Conservation (phyloP, 2,113 vertebrate genomes). For the Ellobius talpinus region DNA sequence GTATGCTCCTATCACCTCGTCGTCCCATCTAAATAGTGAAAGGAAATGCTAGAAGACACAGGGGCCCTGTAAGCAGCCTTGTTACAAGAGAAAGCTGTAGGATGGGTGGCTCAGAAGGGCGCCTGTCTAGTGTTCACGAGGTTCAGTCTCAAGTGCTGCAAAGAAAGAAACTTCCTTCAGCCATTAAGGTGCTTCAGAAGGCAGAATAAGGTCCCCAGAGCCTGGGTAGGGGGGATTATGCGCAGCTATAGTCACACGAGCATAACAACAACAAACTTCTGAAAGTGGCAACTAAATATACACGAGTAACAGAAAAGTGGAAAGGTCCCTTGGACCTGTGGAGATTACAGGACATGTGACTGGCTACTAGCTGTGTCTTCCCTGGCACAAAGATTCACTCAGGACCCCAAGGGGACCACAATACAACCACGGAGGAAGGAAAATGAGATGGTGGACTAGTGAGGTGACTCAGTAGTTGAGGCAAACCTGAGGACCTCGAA, state of each 20-base stretch:
- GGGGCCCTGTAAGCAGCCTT: not conserved
- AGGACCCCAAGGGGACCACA: too few species aligned
- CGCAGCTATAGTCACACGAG: not conserved
- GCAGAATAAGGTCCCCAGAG: not conserved
- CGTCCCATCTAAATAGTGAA: not conserved
- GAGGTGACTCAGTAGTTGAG: not conserved
- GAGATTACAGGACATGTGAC: not conserved
- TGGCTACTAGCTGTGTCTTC: not conserved
- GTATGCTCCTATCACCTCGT: not conserved
- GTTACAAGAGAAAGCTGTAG: not conserved
- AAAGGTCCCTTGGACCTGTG: not conserved
- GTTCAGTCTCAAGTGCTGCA: not conserved
- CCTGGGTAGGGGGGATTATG: not conserved
- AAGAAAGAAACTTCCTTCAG: not conserved
- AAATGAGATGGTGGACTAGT: not conserved
- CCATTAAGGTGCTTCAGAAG: not conserved
- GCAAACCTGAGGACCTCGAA: not conserved
- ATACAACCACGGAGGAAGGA: not conserved
- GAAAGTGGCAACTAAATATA: not conserved
- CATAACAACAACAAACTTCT: not conserved
- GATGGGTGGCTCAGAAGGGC: not conserved
- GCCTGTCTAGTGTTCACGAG: not conserved
- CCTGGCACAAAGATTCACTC: not conserved
- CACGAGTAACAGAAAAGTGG: not conserved
- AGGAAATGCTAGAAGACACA: not conserved